Base-by-base conservation (phyloP, 1,140 invertebrate species). In the Scaptomyza graminum region DNA sequence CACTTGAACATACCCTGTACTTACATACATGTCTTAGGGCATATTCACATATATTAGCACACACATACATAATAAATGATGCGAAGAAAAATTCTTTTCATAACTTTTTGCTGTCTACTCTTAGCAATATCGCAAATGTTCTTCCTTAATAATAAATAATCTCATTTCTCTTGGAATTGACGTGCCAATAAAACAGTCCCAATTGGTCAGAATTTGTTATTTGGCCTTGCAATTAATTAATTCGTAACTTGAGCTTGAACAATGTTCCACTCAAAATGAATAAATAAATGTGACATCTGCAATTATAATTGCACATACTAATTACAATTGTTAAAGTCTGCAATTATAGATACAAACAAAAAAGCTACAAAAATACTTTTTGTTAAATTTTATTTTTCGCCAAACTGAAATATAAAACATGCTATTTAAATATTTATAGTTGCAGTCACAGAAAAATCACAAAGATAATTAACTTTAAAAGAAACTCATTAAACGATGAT, bases 121-220 rank as follows among this genome's bases (percentile, higher is more conserved):
- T 41, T n/a, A 5, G 11, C 37, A 41, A 41, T 4, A 41, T 5
- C 8, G 37, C n/a, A 41, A 41, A n/a, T 41, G 7, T 41, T 41
- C 37, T 41, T 0, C 1, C 37, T 41, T 4, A 41, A 41, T 41
- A 41, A 41, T 41, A 41, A n/a, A 41, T 41, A 5, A 41, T 12
- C 37, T n/a, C 37, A 41, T n/a, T 41, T 41, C 37, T n/a, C n/a
- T 41, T 41, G 37, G 37, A n/a, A 41, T 41, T 41, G n/a, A 41
- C 37, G n/a, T 41, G 37, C 12, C 37, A 41, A 41, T 41, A 41
- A 41, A 41, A 2, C 11, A 41, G 12, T 41, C 37, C 37, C 37
- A 41, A 41, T n/a, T 41, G 37, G 37, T 12, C n/a, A 5, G 37
- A n/a, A 41, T n/a, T 41, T n/a, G 37, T 12, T 41, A 5, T 41